phyloP scores from a whole-genome alignment of 2,888 invertebrate species.

The Cerceris ruficornis region DNA sequence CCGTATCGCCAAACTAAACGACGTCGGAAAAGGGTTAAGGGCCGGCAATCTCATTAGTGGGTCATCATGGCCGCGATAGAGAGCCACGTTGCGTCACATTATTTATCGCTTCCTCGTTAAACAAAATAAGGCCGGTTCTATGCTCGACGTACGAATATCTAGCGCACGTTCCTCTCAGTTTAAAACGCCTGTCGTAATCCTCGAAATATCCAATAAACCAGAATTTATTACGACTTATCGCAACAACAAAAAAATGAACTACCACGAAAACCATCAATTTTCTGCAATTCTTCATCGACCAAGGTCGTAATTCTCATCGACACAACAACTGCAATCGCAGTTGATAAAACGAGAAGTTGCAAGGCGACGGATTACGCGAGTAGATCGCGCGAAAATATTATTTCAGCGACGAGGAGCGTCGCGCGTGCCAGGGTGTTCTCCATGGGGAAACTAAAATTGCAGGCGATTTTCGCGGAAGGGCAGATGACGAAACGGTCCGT shows the following conservation, averaged over 20 bases:
- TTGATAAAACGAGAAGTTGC: too few species aligned
- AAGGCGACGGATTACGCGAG: neutral
- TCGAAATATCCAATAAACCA: neutral
- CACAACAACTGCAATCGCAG: too few species aligned
- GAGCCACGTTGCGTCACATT: slow-evolving; percentile 7
- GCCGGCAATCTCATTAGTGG: slow-evolving; percentile 1
- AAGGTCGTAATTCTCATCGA: neutral
- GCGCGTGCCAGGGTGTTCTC: neutral
- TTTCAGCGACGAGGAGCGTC: neutral
- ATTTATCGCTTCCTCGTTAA: slow-evolving; percentile 16
- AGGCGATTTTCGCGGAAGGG: slow-evolving; percentile 30
- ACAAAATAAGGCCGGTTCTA: slow-evolving; percentile 14
- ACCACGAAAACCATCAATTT: neutral
- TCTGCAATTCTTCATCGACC: neutral
- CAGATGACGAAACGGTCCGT: slow-evolving; percentile 35
- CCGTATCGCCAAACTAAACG: too few species aligned
- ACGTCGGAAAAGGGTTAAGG: slow-evolving; percentile 1
- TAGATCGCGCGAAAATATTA: slow-evolving; percentile 1
- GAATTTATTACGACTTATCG: neutral
- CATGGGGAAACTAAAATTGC: slow-evolving; percentile 11
- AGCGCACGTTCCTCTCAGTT: neutral
- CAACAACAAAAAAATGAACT: neutral
- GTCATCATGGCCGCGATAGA: slow-evolving; percentile 8
- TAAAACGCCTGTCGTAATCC: neutral
- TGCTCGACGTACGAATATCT: slow-evolving; percentile 3